Conservation (phyloP, 1,140 invertebrate species). For the Drusus annulatus region DNA sequence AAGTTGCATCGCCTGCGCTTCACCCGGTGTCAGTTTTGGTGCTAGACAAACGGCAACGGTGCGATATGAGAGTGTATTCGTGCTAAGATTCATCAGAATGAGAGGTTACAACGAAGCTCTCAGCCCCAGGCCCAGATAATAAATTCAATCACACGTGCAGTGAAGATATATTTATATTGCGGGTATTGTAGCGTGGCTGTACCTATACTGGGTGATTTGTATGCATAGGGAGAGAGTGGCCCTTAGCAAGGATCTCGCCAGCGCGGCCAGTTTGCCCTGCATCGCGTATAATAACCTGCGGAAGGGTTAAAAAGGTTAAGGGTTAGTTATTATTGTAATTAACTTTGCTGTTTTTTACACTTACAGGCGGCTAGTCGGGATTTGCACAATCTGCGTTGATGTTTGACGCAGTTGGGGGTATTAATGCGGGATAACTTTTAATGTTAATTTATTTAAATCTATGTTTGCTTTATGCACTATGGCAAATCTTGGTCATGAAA, state of each 20-base stretch:
- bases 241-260: constrained; percentile 76
- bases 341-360: background rate
- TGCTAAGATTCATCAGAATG: background rate
- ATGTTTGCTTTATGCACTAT: too few species aligned
- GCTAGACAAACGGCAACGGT: background rate
- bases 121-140: too few species aligned
- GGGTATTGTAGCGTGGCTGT: constrained; percentile 52
- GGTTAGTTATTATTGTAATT: background rate
- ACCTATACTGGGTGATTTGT: constrained; percentile 75
- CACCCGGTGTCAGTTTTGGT: too few species aligned
- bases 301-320: constrained; percentile 16
- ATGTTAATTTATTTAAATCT: too few species aligned
- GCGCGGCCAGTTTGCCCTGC: constrained; percentile 64
- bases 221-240: constrained; percentile 77
- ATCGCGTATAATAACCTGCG: constrained; percentile 60
- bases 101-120: background rate
- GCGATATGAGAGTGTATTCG: background rate
- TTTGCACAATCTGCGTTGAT: too few species aligned
- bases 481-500: too few species aligned
- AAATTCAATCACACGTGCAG: constrained; percentile 2
- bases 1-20: too few species aligned
- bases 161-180: background rate
- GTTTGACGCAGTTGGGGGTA: too few species aligned
- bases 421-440: too few species aligned
- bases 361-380: too few species aligned